Evolutionary conservation across 1,140 invertebrate species (phyloP).

Genomic region (Orius insidiosus): DNA sequence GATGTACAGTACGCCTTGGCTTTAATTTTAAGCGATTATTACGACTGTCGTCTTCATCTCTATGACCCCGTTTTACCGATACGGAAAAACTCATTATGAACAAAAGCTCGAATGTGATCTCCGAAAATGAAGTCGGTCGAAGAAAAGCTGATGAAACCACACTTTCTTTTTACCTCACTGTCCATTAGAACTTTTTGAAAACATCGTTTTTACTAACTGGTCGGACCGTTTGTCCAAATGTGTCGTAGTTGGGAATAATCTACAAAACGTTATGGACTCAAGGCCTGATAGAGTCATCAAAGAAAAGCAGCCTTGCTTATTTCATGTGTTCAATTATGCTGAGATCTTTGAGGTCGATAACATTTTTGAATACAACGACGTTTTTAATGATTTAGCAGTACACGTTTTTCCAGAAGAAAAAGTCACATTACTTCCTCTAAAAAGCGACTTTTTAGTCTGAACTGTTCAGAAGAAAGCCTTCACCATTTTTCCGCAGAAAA

Average conservation of each 20-base stretch:
- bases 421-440: too few species aligned
- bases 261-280: neutral
- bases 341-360: neutral
- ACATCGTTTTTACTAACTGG: neutral
- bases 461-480: too few species aligned
- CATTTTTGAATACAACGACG: neutral
- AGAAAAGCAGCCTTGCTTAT: neutral
- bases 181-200: neutral
- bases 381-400: neutral
- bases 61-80: neutral
- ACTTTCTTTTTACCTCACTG: neutral
- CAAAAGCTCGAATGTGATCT: neutral
- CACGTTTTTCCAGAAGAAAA: neutral
- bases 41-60: neutral
- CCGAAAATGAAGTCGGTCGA: neutral
- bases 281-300: neutral
- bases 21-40: neutral
- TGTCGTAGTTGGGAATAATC: neutral
- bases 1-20: neutral
- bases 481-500: too few species aligned
- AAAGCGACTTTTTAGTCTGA: too few species aligned
- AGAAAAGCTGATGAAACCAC: neutral
- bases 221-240: neutral
- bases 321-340: neutral
- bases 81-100: neutral